Base-by-base conservation (phyloP, 2,113 vertebrate species). In the Clarias macrocephalus region DNA sequence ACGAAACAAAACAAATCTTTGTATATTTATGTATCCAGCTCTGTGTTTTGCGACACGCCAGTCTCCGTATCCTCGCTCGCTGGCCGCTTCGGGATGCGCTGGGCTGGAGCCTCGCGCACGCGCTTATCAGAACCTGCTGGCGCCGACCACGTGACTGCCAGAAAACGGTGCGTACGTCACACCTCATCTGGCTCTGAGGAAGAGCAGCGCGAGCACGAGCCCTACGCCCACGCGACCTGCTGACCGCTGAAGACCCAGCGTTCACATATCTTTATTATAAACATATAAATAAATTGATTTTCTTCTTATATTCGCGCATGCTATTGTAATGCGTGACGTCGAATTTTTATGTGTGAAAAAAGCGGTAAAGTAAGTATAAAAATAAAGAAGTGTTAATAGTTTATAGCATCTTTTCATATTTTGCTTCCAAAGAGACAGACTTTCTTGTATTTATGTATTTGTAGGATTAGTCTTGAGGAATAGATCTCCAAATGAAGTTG, bases 71-170 rank as follows among this genome's bases (percentile, higher is more conserved):
- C 79, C 33, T 73, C 54, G 7, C 37, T 5, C 48, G 7, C 63
- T 52, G 62, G 28, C 28, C 73, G 89, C 83, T 85, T 48, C 59
- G 90, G 91, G 92, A 91, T 81, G 91, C 88, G 93, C 89, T 94
- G 79, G 68, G 48, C 85, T 80, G 16, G 48, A 85, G 25, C 59
- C 37, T 76, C 86, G 82, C 90, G 88, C 90, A 91, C 56, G 88
- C 88, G 85, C 88, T 93, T 93, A 94, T 93, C 87, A 89, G 90
- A 93, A 93, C 87, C 93, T 93, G 91, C 91, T 90, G 54, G 28
- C n/a, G 16, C 57, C 6, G 87, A 5, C 84, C 95, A 94, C 93
- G 94, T 95, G 94, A 95, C 93, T 82, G 88, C 93, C 92, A 93
- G 93, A 93, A 92, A 93, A 13, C 90, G 16, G 30, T 79, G 73